Evolutionary conservation across 2,797 vertebrate genomes (phyloP).

Genomic region (Tolypeutes matacus): DNA sequence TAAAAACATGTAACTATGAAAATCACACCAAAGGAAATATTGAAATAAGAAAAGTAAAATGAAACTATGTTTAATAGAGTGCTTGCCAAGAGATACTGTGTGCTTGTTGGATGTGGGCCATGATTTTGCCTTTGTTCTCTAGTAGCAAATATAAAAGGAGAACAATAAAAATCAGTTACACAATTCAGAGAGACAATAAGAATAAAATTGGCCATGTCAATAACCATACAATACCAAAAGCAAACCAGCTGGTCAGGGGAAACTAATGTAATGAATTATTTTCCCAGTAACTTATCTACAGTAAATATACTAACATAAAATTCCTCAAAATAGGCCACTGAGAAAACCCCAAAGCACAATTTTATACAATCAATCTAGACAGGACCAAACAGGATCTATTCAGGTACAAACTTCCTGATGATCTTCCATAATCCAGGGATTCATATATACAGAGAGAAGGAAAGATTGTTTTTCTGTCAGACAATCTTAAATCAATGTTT

Average conservation of each 20-base stretch:
- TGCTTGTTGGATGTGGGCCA: neutral
- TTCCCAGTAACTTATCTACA: neutral
- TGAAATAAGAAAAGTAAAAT: constrained; percentile 35
- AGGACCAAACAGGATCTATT: neutral
- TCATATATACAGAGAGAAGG: neutral
- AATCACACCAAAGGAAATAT: neutral
- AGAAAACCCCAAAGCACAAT: neutral
- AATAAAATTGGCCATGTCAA: neutral
- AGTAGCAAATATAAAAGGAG: neutral
- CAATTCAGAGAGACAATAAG: neutral
- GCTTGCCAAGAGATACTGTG: neutral
- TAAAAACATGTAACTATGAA: constrained; percentile 36
- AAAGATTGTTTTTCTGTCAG: neutral
- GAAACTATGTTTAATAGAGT: constrained; percentile 12
- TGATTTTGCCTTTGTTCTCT: constrained; percentile 13
- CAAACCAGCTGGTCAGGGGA: neutral
- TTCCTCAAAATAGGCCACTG: neutral
- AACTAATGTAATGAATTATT: neutral
- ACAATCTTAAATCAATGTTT: neutral
- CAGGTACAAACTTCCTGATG: neutral
- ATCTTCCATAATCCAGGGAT: neutral
- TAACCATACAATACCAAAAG: neutral
- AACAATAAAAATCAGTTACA: neutral
- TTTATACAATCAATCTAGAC: neutral
- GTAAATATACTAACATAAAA: neutral